Conservation (phyloP, 1,140 invertebrate species). For the Drosophila seguyi region DNA sequence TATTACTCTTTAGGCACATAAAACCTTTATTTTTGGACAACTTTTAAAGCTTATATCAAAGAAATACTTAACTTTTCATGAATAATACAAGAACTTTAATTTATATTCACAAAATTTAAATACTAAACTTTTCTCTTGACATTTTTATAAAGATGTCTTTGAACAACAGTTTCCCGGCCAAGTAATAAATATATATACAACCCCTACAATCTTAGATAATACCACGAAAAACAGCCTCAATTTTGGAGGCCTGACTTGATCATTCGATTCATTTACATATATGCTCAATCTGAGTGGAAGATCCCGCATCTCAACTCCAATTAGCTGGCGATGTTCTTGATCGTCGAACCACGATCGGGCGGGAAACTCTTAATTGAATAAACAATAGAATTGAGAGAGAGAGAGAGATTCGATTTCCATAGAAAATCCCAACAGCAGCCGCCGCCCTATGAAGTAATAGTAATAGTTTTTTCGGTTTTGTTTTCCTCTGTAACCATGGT, state of each 20-base stretch:
- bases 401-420: slow-evolving; percentile 31
- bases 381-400: slow-evolving; percentile 21
- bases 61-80: too few relatives aligned
- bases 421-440: slow-evolving; percentile 23
- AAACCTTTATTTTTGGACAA: too few relatives aligned
- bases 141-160: slow-evolving; percentile 3
- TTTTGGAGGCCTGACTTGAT: not conserved
- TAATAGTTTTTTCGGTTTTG: slow-evolving; percentile 35
- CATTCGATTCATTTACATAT: slow-evolving; percentile 30
- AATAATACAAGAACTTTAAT: too few relatives aligned
- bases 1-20: too few relatives aligned
- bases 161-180: not conserved
- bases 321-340: slow-evolving; percentile 19
- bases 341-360: not conserved
- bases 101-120: not conserved
- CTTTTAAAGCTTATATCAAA: too few relatives aligned
- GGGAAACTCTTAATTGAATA: slow-evolving; percentile 29
- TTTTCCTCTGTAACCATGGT: slow-evolving; percentile 14
- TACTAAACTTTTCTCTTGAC: not conserved
- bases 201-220: slow-evolving; percentile 2
- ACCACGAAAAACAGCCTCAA: not conserved
- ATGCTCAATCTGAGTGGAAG: slow-evolving; percentile 14
- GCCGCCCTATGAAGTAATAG: slow-evolving; percentile 38
- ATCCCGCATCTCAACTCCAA: slow-evolving; percentile 22
- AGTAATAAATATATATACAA: not conserved